Evolutionary conservation across 2,797 vertebrate species (phyloP), one percentile per base, ranked within the genome.

Genomic region (Vespertilio murinus): DNA sequence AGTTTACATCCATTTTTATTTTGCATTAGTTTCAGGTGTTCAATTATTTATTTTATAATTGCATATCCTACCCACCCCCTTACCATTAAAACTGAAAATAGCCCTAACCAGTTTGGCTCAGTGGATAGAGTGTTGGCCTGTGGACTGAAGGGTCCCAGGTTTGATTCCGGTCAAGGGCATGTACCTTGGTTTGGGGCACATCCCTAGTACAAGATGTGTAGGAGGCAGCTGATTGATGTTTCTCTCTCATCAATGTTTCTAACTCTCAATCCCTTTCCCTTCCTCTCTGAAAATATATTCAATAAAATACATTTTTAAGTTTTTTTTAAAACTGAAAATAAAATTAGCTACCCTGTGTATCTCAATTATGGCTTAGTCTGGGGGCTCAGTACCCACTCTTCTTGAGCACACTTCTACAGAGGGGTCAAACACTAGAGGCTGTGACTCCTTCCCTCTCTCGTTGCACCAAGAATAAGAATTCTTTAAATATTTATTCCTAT

Each of bases 11-110:
- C 30, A 49, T 23, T 75, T 13, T 75, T 49, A 22, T 75, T 33
- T 75, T 49, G 17, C 33, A 49, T 13, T 33, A 33, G 30, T 49
- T 33, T 75, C 30, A 52, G 10, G 17, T 20, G 73, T 49, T 22
- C 33, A 17, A 67, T 84, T 86, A 69, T 74, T 81, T 35, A 67
- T 35, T 71, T 85, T 47, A 12, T 59, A 45, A 80, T 88, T 75
- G 25, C n/a, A 35, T 78, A 35, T 86, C 30, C 52, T 33, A 47
- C 28, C 33, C 49, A 90, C 9, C n/a, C 42, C 9, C 49, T 54
- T 82, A 33, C 22, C 45, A 59, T 79, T 73, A 47, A 89, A 88
- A n/a, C 35, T 47, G 28, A 85, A 38, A 17, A 28, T 38, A 84
- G 49, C 49, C 49, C 49, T 52, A 52, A 20, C 49, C 49, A 52